A percentile compares a stretch with the other conserved stretches of the same genome.
These are phyloP conservation scores for Ianthella basta DNA, from an alignment of 37 sponge, comb jelly and placozoan genomes.

Conservation along the genomic window DNA sequence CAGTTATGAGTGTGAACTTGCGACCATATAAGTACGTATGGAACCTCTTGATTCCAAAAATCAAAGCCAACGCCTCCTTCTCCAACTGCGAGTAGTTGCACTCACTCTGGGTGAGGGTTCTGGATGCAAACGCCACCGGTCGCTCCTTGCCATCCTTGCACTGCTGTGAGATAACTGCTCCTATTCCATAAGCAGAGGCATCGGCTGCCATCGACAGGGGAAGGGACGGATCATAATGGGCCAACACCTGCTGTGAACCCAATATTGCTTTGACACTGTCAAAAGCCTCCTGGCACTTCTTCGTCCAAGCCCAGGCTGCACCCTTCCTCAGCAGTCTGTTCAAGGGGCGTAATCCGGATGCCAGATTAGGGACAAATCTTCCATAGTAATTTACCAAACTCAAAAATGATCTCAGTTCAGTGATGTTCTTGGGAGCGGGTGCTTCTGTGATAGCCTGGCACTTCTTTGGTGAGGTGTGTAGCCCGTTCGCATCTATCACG, in stretches of 20 bases:
- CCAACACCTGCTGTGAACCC: constrained; percentile 13
- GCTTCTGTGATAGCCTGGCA: constrained; percentile 16
- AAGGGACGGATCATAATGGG: constrained; percentile 11
- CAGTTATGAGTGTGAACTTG: not conserved
- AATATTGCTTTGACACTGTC: not conserved
- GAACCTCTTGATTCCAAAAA: constrained; percentile 9
- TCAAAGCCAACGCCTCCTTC: constrained; percentile 8
- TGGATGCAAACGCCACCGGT: constrained; percentile 39
- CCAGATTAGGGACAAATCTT: constrained; percentile 26
- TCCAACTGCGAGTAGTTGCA: constrained; percentile 16
- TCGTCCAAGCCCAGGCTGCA: not conserved
- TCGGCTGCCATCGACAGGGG: constrained; percentile 11
- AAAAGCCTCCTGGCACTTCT: not conserved
- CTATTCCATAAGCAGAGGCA: constrained; percentile 41
- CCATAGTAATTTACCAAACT: constrained; percentile 30
- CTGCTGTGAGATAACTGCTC: constrained; percentile 33
- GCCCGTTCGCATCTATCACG: constrained; percentile 9
- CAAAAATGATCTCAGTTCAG: constrained; percentile 28
- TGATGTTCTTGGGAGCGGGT: constrained; percentile 32
- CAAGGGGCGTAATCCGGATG: not conserved
- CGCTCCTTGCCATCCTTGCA: constrained; percentile 27
- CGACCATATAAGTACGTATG: constrained; percentile 18
- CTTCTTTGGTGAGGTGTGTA: not conserved
- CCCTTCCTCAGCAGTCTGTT: constrained; percentile 18
- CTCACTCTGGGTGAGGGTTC: not conserved